Evolutionary conservation across 2,113 vertebrate species (phyloP), one percentile per base, ranked within the genome.

Genomic region (Pachycephala philippinensis): DNA sequence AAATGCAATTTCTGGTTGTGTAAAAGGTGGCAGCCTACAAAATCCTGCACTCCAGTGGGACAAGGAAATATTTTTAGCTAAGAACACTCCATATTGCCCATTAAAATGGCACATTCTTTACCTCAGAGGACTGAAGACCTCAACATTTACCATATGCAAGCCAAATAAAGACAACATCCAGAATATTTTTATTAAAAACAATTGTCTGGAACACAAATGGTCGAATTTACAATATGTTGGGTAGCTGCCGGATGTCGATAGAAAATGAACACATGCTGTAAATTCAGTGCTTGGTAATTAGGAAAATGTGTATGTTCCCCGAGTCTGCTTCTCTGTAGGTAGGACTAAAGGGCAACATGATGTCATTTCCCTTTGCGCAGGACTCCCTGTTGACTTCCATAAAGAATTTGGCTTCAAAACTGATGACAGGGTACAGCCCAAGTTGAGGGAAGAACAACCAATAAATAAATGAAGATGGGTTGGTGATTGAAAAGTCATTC

Each of bases 281-380:
- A 90, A 94, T 94, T 70, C 87, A 84, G 92, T 8, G 59, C 80
- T 64, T 44, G 44, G 18, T 97, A 94, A 96, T 96, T 45, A 93
- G 76, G 92, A 96, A 93, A 97, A 95, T 81, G 79, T 95, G 83
- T 20, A 10, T 30, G 22, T 66, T 86, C 54, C 88, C 79, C 64
- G 52, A 86, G 85, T 22, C 95, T 96, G 96, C 95, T 92, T 87
- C 96, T 93, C 96, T 95, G 85, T 75, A 94, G 93, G 85, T 76
- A 96, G 68, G 79, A 96, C 92, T 75, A 81, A 96, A 93, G 88
- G 92, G 88, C 88, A 96, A 15, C 76, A 96, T 95, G 15, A 95
- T 96, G 96, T 97, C 96, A 97, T 90, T 96, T 96, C 93, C 95
- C 92, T 96, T 96, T 97, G 92, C 88, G 85, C 83, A 93, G 88